Evolutionary conservation across 2,797 vertebrate genomes (phyloP), one percentile per base, ranked within the genome.

Genomic region (Parambassis ranga): DNA sequence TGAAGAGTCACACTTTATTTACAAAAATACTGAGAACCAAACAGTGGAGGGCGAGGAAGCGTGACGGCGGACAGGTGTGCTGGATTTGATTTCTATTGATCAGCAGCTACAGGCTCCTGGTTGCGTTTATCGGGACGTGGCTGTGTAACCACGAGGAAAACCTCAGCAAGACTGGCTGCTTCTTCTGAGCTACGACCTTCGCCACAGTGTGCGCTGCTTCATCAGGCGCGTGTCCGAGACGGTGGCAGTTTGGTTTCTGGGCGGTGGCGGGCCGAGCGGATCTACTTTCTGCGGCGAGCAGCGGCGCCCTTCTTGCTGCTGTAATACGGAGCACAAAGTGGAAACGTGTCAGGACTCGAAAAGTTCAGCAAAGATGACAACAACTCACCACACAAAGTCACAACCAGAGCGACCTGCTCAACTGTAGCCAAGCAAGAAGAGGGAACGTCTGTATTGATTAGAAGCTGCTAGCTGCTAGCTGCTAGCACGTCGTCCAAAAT

Each of bases 291-390:
- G 92, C 96, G 96, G 78, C 96, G 95, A 0, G 95, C 92, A 1
- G 94, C 94, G 13, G 90, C 91, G 79, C 92, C 92, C 92, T 98
- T 98, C 94, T 97, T 98, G 95, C 95, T 97, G 93, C 95, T 95
- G 75, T 71, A 89, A 91, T 79, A 41, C 7, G 67, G 68, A 83
- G 80, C 43, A 57, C 36, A 71, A 33, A 33, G 47, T 0, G 8
- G 10, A 77, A 42, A 50, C 43, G 38, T 0, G 64, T 89, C 66
- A 89, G 51, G 60, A 18, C 1, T 11, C 2, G n/a, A n/a, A n/a
- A n/a, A n/a, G n/a, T n/a, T n/a, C n/a, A n/a, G n/a, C n/a, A n/a
- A n/a, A n/a, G n/a, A n/a, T n/a, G n/a, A n/a, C n/a, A n/a, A n/a
- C n/a, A n/a, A n/a, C n/a, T n/a, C n/a, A n/a, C n/a, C n/a, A n/a